phyloP scores from a whole-genome alignment of 1,140 invertebrate species.

The Leptopilina boulardi region DNA sequence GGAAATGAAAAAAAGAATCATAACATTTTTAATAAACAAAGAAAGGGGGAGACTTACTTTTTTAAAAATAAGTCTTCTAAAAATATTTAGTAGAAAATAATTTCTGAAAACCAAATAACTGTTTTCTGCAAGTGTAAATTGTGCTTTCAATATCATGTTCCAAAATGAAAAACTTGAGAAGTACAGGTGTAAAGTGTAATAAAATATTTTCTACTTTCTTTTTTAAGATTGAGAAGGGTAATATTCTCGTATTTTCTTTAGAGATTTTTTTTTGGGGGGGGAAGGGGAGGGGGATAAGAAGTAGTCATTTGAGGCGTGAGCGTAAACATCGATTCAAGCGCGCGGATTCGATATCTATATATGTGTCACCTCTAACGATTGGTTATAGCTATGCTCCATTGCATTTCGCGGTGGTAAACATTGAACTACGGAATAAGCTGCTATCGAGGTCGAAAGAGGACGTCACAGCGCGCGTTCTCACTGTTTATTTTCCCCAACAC shows the following conservation, averaged over 20 bases:
- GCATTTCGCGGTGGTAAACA: conserved; percentile 32
- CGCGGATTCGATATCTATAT: conserved; percentile 12
- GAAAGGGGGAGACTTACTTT: too few species aligned
- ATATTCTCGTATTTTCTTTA: conserved; percentile 25
- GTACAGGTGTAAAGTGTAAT: neutral
- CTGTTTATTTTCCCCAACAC: conserved; percentile 28
- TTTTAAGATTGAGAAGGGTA: too few species aligned
- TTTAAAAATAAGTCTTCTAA: too few species aligned
- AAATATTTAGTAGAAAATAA: too few species aligned
- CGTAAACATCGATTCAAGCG: conserved; percentile 28
- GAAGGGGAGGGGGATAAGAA: too few species aligned
- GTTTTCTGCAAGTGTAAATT: too few species aligned
- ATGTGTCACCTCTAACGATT: conserved; percentile 18
- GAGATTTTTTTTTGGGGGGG: too few species aligned
- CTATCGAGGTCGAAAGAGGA: conserved; percentile 27
- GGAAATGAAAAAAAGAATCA: too few species aligned
- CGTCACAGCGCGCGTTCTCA: conserved; percentile 10
- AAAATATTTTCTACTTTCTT: conserved; percentile 2
- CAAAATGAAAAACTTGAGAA: neutral
- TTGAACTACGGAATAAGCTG: conserved; percentile 29
- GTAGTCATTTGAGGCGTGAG: conserved; percentile 20
- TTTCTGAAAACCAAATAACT: too few species aligned
- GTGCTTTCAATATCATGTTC: too few species aligned
- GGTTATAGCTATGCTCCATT: conserved; percentile 32
- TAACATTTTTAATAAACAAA: too few species aligned